phyloP scores from a whole-genome alignment of 2,797 vertebrate genomes.

The Champsocephalus gunnari region DNA sequence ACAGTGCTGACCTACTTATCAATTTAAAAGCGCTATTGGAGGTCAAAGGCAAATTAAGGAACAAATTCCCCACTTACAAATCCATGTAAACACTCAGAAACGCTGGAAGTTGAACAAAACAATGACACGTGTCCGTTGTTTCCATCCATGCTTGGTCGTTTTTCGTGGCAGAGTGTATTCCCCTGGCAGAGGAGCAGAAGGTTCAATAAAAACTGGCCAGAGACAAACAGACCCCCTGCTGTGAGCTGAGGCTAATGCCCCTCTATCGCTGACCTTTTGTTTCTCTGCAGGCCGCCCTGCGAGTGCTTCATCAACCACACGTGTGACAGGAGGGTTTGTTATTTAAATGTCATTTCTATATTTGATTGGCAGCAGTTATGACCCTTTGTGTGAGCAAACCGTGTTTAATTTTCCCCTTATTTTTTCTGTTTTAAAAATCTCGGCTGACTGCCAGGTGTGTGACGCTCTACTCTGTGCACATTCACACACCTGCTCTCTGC shows the following conservation, averaged over 20 bases:
- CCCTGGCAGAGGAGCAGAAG: not conserved
- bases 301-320: not conserved
- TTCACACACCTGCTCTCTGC: not conserved
- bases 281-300: not conserved
- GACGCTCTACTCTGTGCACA: not conserved
- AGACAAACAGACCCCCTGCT: not conserved
- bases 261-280: constrained; percentile 29
- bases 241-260: constrained; percentile 3
- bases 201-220: not conserved
- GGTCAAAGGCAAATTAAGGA: too few relatives aligned
- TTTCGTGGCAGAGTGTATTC: not conserved
- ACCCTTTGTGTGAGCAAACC: not conserved
- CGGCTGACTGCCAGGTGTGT: constrained; percentile 8
- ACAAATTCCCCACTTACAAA: too few relatives aligned
- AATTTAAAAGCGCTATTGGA: too few relatives aligned
- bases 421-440: not conserved
- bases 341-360: constrained; percentile 35
- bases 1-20: too few relatives aligned
- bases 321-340: constrained; percentile 18
- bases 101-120: not conserved
- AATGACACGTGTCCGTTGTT: not conserved
- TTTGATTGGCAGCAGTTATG: constrained; percentile 5
- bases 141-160: too few relatives aligned
- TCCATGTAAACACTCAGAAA: too few relatives aligned
- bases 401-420: not conserved